Percentiles rank a stretch among this genome's conserved stretches.
phyloP scores from a whole-genome alignment of 2,888 invertebrate genomes.

The Nephrocerus scutellatus region DNA sequence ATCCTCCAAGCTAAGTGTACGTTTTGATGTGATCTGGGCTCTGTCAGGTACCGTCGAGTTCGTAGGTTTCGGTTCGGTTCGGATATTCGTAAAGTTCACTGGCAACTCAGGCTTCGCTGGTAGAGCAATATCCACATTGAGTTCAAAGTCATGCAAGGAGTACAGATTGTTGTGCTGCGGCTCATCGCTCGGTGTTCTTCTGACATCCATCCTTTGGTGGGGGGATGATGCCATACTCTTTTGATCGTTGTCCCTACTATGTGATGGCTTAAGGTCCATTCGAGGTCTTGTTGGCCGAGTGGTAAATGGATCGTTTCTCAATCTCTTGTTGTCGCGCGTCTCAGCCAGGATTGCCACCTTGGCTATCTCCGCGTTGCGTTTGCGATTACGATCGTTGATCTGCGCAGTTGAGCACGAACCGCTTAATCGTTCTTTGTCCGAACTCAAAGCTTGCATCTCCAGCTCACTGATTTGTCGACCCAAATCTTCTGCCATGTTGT shows the following conservation, averaged over 20 bases:
- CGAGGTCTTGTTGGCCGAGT: conserved; percentile 80
- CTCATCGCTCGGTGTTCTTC: conserved; percentile 11
- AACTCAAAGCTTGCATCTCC: conserved; percentile 81
- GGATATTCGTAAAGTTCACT: conserved; percentile 37
- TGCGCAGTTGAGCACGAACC: conserved; percentile 93
- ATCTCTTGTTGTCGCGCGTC: conserved; percentile 66
- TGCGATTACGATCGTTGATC: conserved; percentile 91
- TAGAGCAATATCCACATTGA: conserved; percentile 79
- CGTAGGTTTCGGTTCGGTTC: conserved; percentile 66
- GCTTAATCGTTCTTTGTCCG: conserved; percentile 84
- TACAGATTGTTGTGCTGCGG: conserved; percentile 52
- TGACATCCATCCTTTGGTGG: conserved; percentile 49
- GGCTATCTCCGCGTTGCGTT: conserved; percentile 86
- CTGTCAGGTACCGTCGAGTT: no score
- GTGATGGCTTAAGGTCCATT: conserved; percentile 62
- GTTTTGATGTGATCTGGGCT: conserved; percentile 76
- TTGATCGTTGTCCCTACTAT: conserved; percentile 38
- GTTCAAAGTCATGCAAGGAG: conserved; percentile 86
- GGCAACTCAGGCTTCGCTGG: conserved; percentile 55
- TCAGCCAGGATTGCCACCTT: conserved; percentile 90
- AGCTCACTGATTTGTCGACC: conserved; percentile 77
- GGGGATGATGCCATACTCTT: conserved; percentile 30
- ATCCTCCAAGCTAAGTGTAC: conserved; percentile 83
- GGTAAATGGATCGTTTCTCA: conserved; percentile 81
- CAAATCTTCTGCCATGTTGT: conserved; percentile 64